A percentile compares a stretch with the other conserved stretches of the same genome.
Conservation (phyloP, 2,888 invertebrate genomes). For the Didymodactylos carnosus region DNA sequence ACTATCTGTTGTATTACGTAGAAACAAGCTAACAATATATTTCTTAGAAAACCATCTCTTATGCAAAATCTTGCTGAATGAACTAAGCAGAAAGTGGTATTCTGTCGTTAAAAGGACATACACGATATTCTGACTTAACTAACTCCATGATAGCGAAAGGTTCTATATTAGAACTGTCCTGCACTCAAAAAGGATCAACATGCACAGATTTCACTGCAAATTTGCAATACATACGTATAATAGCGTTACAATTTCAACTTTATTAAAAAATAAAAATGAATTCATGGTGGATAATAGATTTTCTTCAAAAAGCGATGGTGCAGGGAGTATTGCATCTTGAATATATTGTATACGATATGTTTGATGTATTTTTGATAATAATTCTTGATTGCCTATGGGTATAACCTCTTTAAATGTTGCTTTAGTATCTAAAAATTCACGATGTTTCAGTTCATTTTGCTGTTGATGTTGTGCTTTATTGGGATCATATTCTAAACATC, state of each 20-base stretch:
- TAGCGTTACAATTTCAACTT: slow-evolving; percentile 60
- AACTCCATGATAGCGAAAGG: too few species aligned
- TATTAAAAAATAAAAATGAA: slow-evolving; percentile 98
- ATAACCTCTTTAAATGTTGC: slow-evolving; percentile 52
- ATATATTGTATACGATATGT: slow-evolving; percentile 98
- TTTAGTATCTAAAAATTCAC: slow-evolving; percentile 78
- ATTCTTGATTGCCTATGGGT: slow-evolving; percentile 77
- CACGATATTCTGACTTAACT: too few species aligned
- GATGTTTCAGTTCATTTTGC: slow-evolving; percentile 43
- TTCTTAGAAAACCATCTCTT: too few species aligned
- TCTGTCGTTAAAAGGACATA: too few species aligned
- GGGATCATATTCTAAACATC: slow-evolving; percentile 96
- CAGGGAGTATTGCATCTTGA: slow-evolving; percentile 83
- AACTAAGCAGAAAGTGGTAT: too few species aligned
- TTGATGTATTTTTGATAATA: slow-evolving; percentile 93
- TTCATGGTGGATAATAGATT: slow-evolving; percentile 88
- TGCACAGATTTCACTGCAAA: too few species aligned
- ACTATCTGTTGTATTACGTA: too few species aligned
- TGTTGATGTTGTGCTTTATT: slow-evolving; percentile 35
- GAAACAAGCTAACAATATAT: too few species aligned
- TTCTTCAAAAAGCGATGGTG: slow-evolving; percentile 96
- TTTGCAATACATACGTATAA: neutral
- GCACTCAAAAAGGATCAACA: too few species aligned
- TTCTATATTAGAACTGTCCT: too few species aligned
- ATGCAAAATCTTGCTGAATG: too few species aligned